phyloP scores from a whole-genome alignment of 2,113 vertebrate species.

The Prunella fulvescens region DNA sequence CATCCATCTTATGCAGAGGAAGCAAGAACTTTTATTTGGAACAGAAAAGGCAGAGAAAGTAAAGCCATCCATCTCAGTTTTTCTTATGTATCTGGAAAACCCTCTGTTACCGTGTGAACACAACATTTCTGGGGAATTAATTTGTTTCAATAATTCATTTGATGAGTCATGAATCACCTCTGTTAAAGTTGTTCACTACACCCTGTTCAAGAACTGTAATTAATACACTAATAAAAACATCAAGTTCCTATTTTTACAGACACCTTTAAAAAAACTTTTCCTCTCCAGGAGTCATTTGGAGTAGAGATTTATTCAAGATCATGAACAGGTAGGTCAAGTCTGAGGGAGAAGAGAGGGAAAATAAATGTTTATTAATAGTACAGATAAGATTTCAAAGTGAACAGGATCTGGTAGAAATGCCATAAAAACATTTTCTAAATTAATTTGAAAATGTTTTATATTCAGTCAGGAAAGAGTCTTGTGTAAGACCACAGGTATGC shows the following conservation, averaged over 20 bases:
- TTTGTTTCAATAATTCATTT: not conserved
- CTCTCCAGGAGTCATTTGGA: not conserved
- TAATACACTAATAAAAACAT: not conserved
- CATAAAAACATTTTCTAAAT: not conserved
- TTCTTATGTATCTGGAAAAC: not conserved
- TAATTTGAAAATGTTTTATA: not conserved
- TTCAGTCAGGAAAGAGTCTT: not conserved
- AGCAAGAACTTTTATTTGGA: not conserved
- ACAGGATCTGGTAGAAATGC: not conserved
- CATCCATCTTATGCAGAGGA: not conserved
- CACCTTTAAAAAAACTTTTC: not conserved
- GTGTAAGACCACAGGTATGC: not conserved
- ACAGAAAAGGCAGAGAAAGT: not conserved
- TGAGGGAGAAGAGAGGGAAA: not conserved
- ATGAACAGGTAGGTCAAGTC: not conserved
- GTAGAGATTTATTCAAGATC: not conserved
- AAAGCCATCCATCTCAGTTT: not conserved
- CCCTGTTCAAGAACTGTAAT: not conserved
- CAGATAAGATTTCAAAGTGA: not conserved
- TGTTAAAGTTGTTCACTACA: not conserved
- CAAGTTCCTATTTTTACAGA: not conserved
- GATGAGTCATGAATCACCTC: not conserved
- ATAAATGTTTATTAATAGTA: not conserved
- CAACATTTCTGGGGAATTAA: not conserved
- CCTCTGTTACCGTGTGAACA: not conserved